These are phyloP conservation scores for Nothocercus julius DNA, from an alignment of 2,113 vertebrate species.

Conservation along the genomic window DNA sequence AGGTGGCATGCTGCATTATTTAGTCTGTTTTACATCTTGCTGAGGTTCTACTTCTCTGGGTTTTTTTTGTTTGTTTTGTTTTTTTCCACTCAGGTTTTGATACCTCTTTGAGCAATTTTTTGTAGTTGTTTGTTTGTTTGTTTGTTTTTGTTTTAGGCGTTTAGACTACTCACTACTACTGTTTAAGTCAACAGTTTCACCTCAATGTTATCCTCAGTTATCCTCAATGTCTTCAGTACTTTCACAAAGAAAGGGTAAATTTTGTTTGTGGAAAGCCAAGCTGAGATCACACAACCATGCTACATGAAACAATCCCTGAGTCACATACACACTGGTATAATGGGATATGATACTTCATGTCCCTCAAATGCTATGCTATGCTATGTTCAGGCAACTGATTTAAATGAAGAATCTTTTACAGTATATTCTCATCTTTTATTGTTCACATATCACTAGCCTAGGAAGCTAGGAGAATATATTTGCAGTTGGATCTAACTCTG, in stretches of 20 bases:
- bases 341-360: background rate
- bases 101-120: background rate
- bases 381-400: background rate
- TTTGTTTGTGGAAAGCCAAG: background rate
- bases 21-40: background rate
- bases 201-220: no score
- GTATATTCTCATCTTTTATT: background rate
- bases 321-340: background rate
- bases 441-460: background rate
- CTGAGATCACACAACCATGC: no score
- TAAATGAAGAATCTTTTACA: background rate
- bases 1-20: background rate
- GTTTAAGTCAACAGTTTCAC: background rate
- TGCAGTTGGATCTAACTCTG: background rate
- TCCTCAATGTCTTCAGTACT: background rate
- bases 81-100: background rate
- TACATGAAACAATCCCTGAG: background rate
- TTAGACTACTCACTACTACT: background rate
- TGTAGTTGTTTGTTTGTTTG: background rate
- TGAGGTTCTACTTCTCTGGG: background rate
- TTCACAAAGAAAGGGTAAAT: background rate
- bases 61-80: no score
- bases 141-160: background rate
- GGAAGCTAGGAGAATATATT: background rate
- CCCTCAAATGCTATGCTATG: rapidly evolving